A percentile compares a stretch with the other conserved stretches of the same genome.
phyloP scores from a whole-genome alignment of 2,888 invertebrate species.

The Keiferia lycopersicella region DNA sequence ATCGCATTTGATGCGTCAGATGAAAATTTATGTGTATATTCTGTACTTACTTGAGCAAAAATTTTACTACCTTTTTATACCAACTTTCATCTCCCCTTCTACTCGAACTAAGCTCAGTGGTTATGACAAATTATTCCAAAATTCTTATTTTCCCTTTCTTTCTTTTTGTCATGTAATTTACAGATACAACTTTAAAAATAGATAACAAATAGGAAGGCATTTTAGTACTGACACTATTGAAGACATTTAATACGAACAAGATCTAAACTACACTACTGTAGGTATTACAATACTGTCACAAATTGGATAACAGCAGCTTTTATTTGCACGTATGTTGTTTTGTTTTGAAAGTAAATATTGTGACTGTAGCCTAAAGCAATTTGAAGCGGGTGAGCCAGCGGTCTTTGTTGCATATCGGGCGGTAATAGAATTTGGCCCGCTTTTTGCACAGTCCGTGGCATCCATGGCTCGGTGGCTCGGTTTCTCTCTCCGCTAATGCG shows the following conservation, averaged over 20 bases:
- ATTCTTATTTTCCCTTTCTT: no score
- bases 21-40: not conserved
- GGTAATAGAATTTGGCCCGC: slow-evolving; percentile 80
- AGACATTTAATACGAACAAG: no score
- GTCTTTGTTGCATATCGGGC: slow-evolving; percentile 80
- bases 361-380: slow-evolving; percentile 78
- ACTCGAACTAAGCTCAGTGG: no score
- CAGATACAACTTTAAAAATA: no score
- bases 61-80: no score
- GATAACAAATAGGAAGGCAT: no score
- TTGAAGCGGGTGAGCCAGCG: slow-evolving; percentile 71
- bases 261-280: not conserved
- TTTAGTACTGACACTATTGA: no score
- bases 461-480: slow-evolving; percentile 41
- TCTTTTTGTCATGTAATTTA: no score
- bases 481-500: slow-evolving; percentile 63
- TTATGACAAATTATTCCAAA: no score
- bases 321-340: slow-evolving; percentile 58
- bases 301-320: slow-evolving; percentile 42
- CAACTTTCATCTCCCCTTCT: no score
- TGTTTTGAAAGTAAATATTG: slow-evolving; percentile 70
- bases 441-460: slow-evolving; percentile 73
- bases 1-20: not conserved
- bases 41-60: not conserved
- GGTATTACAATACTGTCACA: not conserved